These are phyloP conservation scores for Chondrosia reniformis DNA, from an alignment of 37 sponge, comb jelly and placozoan species.

Conservation along the genomic window DNA sequence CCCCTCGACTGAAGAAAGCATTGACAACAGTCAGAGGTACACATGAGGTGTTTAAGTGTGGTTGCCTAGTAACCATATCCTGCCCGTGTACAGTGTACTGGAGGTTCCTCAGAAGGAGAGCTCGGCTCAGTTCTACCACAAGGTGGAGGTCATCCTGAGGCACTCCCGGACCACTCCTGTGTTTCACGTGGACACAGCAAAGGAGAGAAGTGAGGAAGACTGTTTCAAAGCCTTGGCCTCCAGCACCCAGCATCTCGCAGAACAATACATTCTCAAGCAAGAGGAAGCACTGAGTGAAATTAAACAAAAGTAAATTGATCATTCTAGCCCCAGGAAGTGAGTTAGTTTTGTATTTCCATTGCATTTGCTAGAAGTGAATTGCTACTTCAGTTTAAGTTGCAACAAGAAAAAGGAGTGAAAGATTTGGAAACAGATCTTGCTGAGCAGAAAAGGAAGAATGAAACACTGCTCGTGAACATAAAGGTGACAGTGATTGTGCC, in stretches of 20 bases:
- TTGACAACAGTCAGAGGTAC: too few species aligned
- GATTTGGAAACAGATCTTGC: not conserved
- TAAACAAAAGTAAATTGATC: not conserved
- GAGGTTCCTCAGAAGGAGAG: too few species aligned
- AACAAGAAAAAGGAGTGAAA: not conserved
- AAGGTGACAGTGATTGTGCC: too few species aligned
- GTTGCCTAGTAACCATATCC: too few species aligned
- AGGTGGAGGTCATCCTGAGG: not conserved
- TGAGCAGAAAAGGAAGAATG: too few species aligned
- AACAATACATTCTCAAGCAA: slow-evolving; percentile 10
- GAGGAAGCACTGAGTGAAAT: slow-evolving; percentile 1
- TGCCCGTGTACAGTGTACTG: too few species aligned
- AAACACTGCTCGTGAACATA: too few species aligned
- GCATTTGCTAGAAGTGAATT: not conserved
- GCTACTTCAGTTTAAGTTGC: not conserved
- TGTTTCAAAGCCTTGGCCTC: not conserved
- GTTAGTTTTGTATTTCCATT: too few species aligned
- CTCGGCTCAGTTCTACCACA: too few species aligned
- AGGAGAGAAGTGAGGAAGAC: not conserved
- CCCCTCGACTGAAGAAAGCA: too few species aligned
- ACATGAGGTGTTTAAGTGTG: too few species aligned
- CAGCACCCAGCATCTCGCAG: not conserved
- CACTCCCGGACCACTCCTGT: not conserved
- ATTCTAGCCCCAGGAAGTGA: too few species aligned
- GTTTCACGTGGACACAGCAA: not conserved